A percentile compares a stretch with the other conserved stretches of the same genome.
These are phyloP conservation scores for Petrocephalus microphthalmus DNA, from an alignment of 2,113 vertebrate species.

Conservation along the genomic window DNA sequence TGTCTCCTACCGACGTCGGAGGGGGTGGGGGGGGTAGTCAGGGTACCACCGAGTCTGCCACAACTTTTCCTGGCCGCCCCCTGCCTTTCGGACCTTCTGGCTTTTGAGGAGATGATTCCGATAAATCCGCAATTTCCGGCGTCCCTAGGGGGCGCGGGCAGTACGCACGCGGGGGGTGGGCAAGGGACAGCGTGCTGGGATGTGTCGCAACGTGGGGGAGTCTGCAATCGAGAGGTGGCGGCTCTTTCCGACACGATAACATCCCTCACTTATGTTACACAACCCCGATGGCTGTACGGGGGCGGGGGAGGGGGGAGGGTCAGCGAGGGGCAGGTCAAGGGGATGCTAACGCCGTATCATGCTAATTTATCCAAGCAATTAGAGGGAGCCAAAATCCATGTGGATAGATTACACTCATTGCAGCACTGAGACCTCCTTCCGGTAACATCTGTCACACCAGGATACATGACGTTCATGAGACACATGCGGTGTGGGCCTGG, in stretches of 20 bases:
- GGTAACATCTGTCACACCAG: not conserved
- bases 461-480: not conserved
- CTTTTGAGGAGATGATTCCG: constrained; percentile 36
- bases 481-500: not conserved
- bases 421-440: not conserved
- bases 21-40: constrained; percentile 34
- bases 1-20: too few species aligned
- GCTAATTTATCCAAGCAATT: not conserved
- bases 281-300: not conserved
- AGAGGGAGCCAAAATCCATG: not conserved
- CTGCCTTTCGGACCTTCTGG: constrained; percentile 28
- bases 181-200: constrained; percentile 31
- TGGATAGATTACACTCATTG: not conserved
- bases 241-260: not conserved
- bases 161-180: constrained; percentile 25
- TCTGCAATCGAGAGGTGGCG: constrained; percentile 19
- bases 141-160: constrained; percentile 38
- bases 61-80: constrained; percentile 39
- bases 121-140: constrained; percentile 41
- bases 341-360: not conserved
- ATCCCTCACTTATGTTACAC: not conserved
- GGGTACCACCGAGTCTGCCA: constrained; percentile 41
- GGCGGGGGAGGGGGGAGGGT: not conserved
- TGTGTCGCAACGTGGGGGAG: constrained; percentile 24
- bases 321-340: not conserved